These are phyloP conservation scores for Pangasius krempfi DNA, from an alignment of 2,797 vertebrate genomes.

Conservation along the genomic window DNA sequence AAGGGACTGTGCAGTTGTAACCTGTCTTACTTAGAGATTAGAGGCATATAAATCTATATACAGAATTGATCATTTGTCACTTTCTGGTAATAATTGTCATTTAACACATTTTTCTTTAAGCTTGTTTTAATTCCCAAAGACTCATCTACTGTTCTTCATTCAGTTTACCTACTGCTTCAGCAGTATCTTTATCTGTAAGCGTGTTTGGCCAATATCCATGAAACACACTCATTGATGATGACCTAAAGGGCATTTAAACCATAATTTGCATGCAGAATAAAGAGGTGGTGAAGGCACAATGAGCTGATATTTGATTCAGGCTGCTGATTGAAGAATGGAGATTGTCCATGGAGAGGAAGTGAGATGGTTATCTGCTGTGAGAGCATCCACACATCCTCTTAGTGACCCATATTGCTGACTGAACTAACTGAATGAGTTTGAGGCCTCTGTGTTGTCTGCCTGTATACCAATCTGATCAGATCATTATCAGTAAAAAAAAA, in stretches of 20 bases:
- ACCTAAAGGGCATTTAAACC: slow-evolving; percentile 42
- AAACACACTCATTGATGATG: slow-evolving; percentile 1
- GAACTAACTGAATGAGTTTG: slow-evolving; percentile 26
- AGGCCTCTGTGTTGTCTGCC: slow-evolving; percentile 24
- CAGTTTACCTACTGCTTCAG: background rate
- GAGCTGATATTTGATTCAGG: slow-evolving; percentile 38
- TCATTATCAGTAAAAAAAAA: slow-evolving; percentile 3
- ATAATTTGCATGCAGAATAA: slow-evolving; percentile 59
- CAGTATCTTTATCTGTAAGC: background rate
- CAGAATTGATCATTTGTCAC: background rate
- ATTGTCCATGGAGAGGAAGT: slow-evolving; percentile 62
- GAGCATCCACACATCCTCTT: slow-evolving; percentile 53
- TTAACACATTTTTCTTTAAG: slow-evolving; percentile 9
- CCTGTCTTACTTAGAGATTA: background rate
- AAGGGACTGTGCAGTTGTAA: background rate
- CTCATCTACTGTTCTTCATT: background rate
- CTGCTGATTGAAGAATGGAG: slow-evolving; percentile 60
- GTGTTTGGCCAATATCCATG: slow-evolving; percentile 2
- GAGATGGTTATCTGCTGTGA: slow-evolving; percentile 63
- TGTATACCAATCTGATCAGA: slow-evolving; percentile 12
- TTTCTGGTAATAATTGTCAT: background rate
- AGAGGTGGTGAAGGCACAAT: slow-evolving; percentile 40
- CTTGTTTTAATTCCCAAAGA: background rate
- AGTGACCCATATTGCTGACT: slow-evolving; percentile 37
- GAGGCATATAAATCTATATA: background rate